Evolutionary conservation across 1,140 invertebrate species (phyloP).

Genomic region (Hylyphantes graminicola): DNA sequence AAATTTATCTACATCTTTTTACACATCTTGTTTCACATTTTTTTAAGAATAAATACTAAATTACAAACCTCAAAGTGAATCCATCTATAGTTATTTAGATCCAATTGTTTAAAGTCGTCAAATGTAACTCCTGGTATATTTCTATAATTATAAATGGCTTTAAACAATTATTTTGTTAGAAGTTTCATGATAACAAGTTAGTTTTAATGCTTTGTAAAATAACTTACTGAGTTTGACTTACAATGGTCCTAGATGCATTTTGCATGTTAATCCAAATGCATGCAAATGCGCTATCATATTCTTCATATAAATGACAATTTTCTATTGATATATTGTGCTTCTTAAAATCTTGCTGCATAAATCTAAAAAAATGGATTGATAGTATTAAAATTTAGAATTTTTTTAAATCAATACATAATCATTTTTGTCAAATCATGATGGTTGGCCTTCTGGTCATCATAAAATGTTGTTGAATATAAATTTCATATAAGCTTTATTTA

Average conservation of each 20-base stretch:
- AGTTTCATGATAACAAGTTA: too few species aligned
- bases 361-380: slow-evolving; percentile 66
- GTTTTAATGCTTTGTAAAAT: not conserved
- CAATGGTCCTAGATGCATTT: slow-evolving; percentile 74
- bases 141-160: slow-evolving; percentile 63
- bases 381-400: not conserved
- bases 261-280: slow-evolving; percentile 69
- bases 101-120: slow-evolving; percentile 73
- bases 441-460: too few species aligned
- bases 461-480: too few species aligned
- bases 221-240: slow-evolving; percentile 70
- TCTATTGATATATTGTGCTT: slow-evolving; percentile 71
- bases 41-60: not conserved
- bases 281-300: slow-evolving; percentile 65
- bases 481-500: too few species aligned
- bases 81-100: slow-evolving; percentile 74
- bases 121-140: slow-evolving; percentile 73
- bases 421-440: too few species aligned
- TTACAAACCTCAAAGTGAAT: slow-evolving; percentile 77
- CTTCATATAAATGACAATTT: slow-evolving; percentile 65
- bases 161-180: not conserved
- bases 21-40: too few species aligned
- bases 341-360: slow-evolving; percentile 72
- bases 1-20: too few species aligned
- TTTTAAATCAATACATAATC: too few species aligned